A percentile compares a stretch with the other conserved stretches of the same genome.
Conservation (phyloP, 2,888 invertebrate species). For the Microplitis deprimator region DNA sequence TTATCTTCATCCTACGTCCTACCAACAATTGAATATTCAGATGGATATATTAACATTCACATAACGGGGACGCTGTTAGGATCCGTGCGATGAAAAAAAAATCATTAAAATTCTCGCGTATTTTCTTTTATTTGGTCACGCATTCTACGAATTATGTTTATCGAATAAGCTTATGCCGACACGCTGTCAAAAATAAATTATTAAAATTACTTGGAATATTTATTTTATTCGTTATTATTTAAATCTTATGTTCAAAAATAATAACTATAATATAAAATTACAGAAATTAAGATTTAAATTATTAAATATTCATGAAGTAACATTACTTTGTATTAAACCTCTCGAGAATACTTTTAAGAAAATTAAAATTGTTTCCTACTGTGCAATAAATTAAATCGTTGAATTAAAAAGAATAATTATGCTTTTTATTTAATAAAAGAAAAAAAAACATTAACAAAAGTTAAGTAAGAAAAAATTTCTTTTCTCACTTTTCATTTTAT, state of each 20-base stretch:
- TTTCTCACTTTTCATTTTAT: neutral
- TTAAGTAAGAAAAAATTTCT: neutral
- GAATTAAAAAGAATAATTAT: too few relatives aligned
- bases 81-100: neutral
- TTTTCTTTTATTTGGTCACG: conserved; percentile 21
- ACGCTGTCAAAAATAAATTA: neutral
- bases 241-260: neutral
- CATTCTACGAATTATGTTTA: conserved; percentile 22
- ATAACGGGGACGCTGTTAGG: neutral
- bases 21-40: conserved; percentile 49
- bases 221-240: neutral
- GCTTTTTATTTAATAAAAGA: too few relatives aligned
- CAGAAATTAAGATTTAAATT: too few relatives aligned
- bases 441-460: too few relatives aligned
- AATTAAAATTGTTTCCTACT: too few relatives aligned
- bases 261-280: too few relatives aligned
- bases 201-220: neutral
- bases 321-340: too few relatives aligned
- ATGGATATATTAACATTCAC: conserved; percentile 39
- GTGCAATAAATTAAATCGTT: too few relatives aligned
- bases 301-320: too few relatives aligned
- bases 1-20: neutral
- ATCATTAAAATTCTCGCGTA: neutral
- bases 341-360: too few relatives aligned
- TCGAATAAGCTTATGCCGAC: neutral